Evolutionary conservation across 2,888 invertebrate genomes (phyloP).

Genomic region (Cenopis cana): DNA sequence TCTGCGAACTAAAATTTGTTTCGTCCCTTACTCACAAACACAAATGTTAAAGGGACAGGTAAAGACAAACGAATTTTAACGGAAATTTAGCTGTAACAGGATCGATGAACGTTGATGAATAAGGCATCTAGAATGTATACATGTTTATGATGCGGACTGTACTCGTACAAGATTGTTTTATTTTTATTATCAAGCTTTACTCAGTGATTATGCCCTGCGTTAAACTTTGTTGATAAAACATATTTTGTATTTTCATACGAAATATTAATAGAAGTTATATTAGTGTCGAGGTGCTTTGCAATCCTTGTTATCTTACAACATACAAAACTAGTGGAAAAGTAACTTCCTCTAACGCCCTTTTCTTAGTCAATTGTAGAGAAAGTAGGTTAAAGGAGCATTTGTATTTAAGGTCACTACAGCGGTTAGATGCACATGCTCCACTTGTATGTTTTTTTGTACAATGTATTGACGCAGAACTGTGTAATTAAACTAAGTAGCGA

Average conservation of each 20-base stretch:
- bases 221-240: conserved; percentile 18
- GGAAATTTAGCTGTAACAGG: too few relatives aligned
- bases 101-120: too few relatives aligned
- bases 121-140: too few relatives aligned
- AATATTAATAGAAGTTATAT: conserved; percentile 22
- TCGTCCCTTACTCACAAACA: too few relatives aligned
- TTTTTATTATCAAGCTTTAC: conserved; percentile 19
- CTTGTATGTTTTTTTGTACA: conserved; percentile 13
- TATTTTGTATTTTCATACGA: conserved; percentile 16
- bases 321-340: background rate
- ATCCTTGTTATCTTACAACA: background rate
- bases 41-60: too few relatives aligned
- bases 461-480: background rate
- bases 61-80: too few relatives aligned
- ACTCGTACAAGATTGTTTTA: conserved; percentile 2
- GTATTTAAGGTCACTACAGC: conserved; percentile 21
- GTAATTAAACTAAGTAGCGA: background rate
- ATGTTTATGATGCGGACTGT: too few relatives aligned
- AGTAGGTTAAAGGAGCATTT: conserved; percentile 8
- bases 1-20: too few relatives aligned
- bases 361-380: background rate
- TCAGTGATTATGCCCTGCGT: background rate
- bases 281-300: background rate
- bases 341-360: background rate
- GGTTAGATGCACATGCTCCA: conserved; percentile 9